Percentiles rank a stretch among this genome's conserved stretches.
phyloP scores from a whole-genome alignment of 2,113 vertebrate species.

The Pelusios castaneus region DNA sequence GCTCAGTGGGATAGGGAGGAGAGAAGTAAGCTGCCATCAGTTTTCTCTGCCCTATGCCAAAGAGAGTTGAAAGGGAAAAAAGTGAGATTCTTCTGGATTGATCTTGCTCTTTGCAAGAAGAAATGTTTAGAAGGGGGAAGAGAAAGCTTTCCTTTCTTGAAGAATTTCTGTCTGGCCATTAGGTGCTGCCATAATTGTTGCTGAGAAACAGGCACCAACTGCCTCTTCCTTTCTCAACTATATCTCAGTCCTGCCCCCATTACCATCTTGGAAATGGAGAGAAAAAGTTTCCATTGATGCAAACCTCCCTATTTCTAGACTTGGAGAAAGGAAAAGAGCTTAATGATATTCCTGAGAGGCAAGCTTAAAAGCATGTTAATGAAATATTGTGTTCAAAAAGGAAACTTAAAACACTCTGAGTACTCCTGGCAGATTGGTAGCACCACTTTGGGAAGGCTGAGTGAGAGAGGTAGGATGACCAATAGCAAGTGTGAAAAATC shows the following conservation, averaged over 20 bases:
- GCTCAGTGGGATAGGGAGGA: background rate
- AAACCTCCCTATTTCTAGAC: background rate
- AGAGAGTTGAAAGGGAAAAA: background rate
- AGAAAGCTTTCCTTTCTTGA: background rate
- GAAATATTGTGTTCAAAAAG: background rate
- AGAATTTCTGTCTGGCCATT: accelerated
- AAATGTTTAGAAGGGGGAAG: background rate
- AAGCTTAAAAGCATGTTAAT: background rate
- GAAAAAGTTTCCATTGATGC: accelerated
- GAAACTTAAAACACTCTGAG: background rate
- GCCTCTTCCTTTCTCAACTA: accelerated
- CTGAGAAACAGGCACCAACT: background rate
- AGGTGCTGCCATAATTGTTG: background rate
- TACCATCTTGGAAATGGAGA: background rate
- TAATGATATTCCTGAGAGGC: background rate
- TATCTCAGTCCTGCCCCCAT: background rate
- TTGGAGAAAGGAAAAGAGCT: background rate
- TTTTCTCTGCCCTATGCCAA: background rate
- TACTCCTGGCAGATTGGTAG: accelerated
- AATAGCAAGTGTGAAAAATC: too few relatives aligned
- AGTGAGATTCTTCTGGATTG: background rate
- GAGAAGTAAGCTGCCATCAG: background rate
- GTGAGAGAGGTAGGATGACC: background rate
- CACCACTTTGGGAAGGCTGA: background rate
- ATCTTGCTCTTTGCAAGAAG: background rate